Percentiles rank a stretch among this genome's conserved stretches.
Evolutionary conservation across 2,888 invertebrate species (phyloP).

Genomic region (Folsomia manolachei): DNA sequence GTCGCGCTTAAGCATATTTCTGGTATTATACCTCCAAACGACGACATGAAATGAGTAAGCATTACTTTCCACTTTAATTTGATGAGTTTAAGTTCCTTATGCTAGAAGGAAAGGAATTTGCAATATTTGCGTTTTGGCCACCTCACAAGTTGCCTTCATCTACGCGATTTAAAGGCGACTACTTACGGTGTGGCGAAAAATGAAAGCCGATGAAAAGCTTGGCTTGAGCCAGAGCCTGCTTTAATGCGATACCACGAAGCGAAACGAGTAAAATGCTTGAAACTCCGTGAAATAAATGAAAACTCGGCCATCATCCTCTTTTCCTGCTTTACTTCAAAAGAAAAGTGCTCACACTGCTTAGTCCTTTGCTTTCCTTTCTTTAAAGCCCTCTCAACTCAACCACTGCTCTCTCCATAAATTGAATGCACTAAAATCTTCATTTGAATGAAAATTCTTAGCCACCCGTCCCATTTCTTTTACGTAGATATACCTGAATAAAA

Average conservation of each 20-base stretch:
- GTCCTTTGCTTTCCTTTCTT: background rate
- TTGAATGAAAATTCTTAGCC: background rate
- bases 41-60: too few species aligned
- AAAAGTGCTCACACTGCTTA: background rate
- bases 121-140: background rate
- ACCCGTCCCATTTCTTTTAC: too few species aligned
- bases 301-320: background rate
- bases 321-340: background rate
- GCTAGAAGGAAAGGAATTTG: background rate
- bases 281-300: background rate
- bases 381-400: background rate
- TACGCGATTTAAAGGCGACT: background rate
- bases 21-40: too few species aligned
- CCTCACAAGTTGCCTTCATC: too few species aligned
- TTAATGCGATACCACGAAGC: background rate
- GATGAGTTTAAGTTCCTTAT: background rate
- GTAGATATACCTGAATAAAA: background rate
- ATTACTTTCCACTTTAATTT: background rate
- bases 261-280: too few species aligned
- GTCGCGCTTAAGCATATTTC: too few species aligned
- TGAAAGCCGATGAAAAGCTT: background rate
- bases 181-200: background rate
- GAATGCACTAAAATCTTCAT: background rate
- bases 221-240: background rate
- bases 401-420: background rate